These are phyloP conservation scores for Mimachlamys varia DNA, from an alignment of 2,888 invertebrate species.

Conservation along the genomic window DNA sequence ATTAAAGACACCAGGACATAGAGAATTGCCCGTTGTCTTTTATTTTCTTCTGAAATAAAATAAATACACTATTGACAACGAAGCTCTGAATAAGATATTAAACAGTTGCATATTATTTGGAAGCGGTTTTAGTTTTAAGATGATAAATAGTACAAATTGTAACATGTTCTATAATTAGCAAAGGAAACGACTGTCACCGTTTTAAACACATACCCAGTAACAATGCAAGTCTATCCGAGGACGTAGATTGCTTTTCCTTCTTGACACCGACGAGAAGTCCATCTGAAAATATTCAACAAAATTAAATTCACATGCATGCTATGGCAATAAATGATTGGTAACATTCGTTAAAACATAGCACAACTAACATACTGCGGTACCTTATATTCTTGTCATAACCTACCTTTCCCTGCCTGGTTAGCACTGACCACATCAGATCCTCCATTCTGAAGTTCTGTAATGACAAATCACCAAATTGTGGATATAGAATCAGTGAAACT, in stretches of 20 bases:
- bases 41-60: background rate
- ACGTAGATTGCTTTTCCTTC: background rate
- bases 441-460: background rate
- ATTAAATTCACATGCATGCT: background rate
- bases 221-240: background rate
- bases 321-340: no score
- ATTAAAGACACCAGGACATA: background rate
- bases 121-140: background rate
- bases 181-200: no score
- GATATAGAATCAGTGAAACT: no score
- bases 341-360: no score
- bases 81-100: background rate
- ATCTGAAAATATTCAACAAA: background rate
- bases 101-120: background rate
- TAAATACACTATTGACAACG: background rate
- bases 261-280: background rate
- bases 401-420: background rate
- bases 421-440: background rate
- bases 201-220: background rate
- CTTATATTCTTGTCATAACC: background rate
- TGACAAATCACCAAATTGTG: background rate
- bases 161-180: no score
- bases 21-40: background rate
- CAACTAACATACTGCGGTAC: no score
- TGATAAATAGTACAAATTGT: no score